Percentiles rank a stretch among this genome's conserved stretches.
Conservation (phyloP, 2,797 vertebrate species). For the Melanotaenia maccullochi region DNA sequence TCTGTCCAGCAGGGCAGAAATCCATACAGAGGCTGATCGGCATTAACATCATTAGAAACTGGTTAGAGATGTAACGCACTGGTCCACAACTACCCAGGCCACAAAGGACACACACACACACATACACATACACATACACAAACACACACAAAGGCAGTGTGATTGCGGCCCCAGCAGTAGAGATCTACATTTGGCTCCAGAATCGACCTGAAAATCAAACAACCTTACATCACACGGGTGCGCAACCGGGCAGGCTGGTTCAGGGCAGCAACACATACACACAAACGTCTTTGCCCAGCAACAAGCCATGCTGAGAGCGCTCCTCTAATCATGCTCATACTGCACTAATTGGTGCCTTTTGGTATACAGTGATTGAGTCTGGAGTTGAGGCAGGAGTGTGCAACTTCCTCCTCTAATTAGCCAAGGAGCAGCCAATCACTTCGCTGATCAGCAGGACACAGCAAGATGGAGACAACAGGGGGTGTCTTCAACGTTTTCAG, state of each 20-base stretch:
- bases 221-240: conserved; percentile 69
- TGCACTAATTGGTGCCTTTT: conserved; percentile 75
- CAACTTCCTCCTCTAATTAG: conserved; percentile 76
- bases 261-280: conserved; percentile 28
- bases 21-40: conserved; percentile 70
- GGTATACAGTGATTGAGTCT: conserved; percentile 70
- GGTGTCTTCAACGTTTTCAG: conserved; percentile 9
- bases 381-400: conserved; percentile 56
- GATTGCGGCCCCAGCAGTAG: conserved; percentile 75
- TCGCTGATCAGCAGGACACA: conserved; percentile 39
- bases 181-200: conserved; percentile 76
- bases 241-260: conserved; percentile 57
- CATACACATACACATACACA: conserved; percentile 20
- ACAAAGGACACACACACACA: conserved; percentile 24
- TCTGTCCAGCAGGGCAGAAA: conserved; percentile 59
- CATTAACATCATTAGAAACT: conserved; percentile 71
- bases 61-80: conserved; percentile 59
- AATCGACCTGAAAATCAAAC: conserved; percentile 78
- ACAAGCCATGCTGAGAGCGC: conserved; percentile 50
- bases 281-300: conserved; percentile 56
- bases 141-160: conserved; percentile 38
- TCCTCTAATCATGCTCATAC: conserved; percentile 74
- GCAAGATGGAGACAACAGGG: conserved; percentile 42
- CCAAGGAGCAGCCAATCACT: conserved; percentile 58
- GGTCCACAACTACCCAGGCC: conserved; percentile 47